Conservation (phyloP, 2,113 vertebrate species). For the Oxyruncus cristatus region DNA sequence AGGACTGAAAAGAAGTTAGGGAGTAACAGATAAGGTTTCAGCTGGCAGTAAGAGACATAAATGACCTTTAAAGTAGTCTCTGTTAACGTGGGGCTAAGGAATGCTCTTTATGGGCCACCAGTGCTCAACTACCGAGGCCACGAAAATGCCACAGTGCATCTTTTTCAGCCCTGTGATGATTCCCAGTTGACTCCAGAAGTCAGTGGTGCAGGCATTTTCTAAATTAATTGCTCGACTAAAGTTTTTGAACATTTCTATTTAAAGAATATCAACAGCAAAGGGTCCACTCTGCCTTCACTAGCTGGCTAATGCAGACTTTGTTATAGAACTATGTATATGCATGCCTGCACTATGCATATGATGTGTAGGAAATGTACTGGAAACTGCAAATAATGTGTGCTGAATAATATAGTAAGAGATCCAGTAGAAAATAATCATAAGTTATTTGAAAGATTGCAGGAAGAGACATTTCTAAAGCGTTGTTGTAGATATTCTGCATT, state of each 20-base stretch:
- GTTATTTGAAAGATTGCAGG: background rate
- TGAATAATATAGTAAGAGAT: background rate
- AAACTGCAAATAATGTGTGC: background rate
- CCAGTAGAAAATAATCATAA: background rate
- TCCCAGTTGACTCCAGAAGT: background rate
- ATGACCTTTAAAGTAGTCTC: background rate
- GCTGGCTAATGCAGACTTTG: background rate
- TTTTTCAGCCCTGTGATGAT: background rate
- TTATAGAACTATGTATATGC: background rate
- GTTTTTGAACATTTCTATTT: background rate
- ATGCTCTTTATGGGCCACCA: background rate
- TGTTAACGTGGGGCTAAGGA: background rate
- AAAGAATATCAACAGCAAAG: background rate
- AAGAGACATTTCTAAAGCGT: background rate
- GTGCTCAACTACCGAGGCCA: background rate
- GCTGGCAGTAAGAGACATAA: background rate
- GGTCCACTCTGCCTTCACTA: background rate
- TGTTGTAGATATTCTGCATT: background rate
- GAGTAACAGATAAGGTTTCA: background rate
- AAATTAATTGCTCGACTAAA: background rate
- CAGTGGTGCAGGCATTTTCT: background rate
- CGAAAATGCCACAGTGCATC: background rate
- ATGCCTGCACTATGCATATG: background rate
- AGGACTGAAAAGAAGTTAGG: background rate
- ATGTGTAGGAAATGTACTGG: background rate